Base-by-base conservation (phyloP, 2,797 vertebrate genomes). In the Leptodactylus fallax region DNA sequence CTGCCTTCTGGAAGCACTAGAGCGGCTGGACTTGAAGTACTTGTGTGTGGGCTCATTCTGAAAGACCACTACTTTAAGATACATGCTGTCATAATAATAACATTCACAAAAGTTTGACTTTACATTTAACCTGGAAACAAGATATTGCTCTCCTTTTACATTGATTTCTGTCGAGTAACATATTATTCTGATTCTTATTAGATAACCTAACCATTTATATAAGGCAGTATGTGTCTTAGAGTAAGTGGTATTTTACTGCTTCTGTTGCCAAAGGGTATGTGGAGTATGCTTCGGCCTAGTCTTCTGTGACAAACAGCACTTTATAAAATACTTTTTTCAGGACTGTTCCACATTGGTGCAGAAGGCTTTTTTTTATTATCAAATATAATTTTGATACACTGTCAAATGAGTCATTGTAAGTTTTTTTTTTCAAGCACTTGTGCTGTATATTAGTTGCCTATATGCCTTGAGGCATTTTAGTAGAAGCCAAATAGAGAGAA, bases 241-340 rank as follows among this genome's bases (percentile, higher is more conserved):
- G 55, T 74, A 58, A 45, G 17, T 74, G 55, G 27, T 60, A 69
- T 47, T 27, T 53, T 67, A n/a, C 23, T 36, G 12, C 25, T 23
- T 55, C 36, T 71, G 81, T 83, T 83, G 53, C 67, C 56, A 36
- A 74, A 60, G 69, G 21, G 19, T 16, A 67, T 84, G 7, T 76
- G 27, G 7, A 47, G 36, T 60, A 21, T 81, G 27, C 17, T 76
- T 47, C 36, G 45, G 27, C 13, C 6, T 61, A 49, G 16, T 53
- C n/a, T 21, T 21, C 55, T 58, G 27, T 13, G 23, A 71, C 60
- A 67, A 51, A n/a, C 7, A 36, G 36, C 36, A 36, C 36, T 36
- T 2, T 36, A 36, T 36, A 36, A 36, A 36, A 36, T 36, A 36
- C 36, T 36, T 36, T 36, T 36, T 36, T 36, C 36, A 36, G 36